phyloP scores from a whole-genome alignment of 2,888 invertebrate species.

The Therioaphis trifolii region DNA sequence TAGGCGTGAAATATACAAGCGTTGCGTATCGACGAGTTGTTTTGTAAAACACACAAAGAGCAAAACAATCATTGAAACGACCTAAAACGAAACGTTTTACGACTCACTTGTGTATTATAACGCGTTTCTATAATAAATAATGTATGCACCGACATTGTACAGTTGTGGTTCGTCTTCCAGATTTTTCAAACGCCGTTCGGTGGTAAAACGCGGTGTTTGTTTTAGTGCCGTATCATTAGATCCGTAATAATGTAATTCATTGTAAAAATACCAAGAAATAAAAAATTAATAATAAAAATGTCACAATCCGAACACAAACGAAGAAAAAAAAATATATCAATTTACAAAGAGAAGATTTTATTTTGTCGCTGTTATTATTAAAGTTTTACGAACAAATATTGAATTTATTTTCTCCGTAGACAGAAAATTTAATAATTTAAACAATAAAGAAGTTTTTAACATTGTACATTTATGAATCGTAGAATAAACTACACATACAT shows the following conservation, averaged over 20 bases:
- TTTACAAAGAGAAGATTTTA: background rate
- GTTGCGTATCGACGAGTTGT: background rate
- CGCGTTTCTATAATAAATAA: background rate
- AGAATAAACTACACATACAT: constrained; percentile 7
- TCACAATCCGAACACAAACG: background rate
- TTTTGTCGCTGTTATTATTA: background rate
- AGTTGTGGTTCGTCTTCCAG: background rate
- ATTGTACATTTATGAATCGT: background rate
- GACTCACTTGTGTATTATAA: background rate
- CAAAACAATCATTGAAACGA: background rate
- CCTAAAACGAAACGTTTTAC: background rate
- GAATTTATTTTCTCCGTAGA: constrained; percentile 2
- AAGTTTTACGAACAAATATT: constrained; percentile 15
- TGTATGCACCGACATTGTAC: background rate
- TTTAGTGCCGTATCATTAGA: background rate
- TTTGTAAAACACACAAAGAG: background rate
- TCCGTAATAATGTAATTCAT: background rate
- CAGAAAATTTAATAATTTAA: constrained; percentile 16
- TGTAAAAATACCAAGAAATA: background rate
- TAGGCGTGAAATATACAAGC: background rate
- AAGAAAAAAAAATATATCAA: too few species aligned
- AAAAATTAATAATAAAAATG: constrained; percentile 5
- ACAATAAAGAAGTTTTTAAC: constrained; percentile 4
- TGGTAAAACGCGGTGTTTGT: background rate
- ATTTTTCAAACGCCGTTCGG: background rate